phyloP scores from a whole-genome alignment of 2,888 invertebrate species.

The Notodonta dromedarius region DNA sequence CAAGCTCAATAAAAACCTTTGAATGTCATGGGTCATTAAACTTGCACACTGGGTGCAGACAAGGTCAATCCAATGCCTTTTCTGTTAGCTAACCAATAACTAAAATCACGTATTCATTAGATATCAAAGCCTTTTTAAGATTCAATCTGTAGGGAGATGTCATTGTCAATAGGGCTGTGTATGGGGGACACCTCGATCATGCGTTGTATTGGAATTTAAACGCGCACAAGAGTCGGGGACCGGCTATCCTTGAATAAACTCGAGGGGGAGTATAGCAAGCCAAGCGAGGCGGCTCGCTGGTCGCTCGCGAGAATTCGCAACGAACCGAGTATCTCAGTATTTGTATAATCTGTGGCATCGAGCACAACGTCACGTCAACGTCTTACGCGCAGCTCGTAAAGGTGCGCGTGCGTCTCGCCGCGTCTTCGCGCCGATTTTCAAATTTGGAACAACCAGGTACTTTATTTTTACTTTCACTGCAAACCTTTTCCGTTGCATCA shows the following conservation, averaged over 20 bases:
- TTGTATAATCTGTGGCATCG: no score
- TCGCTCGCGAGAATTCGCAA: conserved; percentile 1
- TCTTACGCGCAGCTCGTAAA: conserved; percentile 1
- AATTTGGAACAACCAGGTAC: not conserved
- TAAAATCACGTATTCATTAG: no score
- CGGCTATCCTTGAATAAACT: conserved; percentile 7
- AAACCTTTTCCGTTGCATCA: not conserved
- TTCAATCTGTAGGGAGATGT: no score
- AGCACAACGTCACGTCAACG: not conserved
- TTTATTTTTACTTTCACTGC: conserved; percentile 2
- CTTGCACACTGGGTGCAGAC: no score
- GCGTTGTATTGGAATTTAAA: not conserved
- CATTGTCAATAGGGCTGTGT: no score
- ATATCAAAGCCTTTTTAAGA: no score
- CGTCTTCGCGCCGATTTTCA: conserved; percentile 1
- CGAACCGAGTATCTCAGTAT: not conserved
- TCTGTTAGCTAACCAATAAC: no score
- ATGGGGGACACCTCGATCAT: not conserved
- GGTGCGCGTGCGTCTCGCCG: not conserved
- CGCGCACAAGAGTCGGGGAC: not conserved
- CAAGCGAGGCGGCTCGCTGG: conserved; percentile 4
- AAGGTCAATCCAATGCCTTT: no score
- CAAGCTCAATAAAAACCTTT: no score
- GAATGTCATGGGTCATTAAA: no score
- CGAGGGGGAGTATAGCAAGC: conserved; percentile 1